phyloP scores from a whole-genome alignment of 2,797 vertebrate genomes.

The Phyllotis vaccarum region DNA sequence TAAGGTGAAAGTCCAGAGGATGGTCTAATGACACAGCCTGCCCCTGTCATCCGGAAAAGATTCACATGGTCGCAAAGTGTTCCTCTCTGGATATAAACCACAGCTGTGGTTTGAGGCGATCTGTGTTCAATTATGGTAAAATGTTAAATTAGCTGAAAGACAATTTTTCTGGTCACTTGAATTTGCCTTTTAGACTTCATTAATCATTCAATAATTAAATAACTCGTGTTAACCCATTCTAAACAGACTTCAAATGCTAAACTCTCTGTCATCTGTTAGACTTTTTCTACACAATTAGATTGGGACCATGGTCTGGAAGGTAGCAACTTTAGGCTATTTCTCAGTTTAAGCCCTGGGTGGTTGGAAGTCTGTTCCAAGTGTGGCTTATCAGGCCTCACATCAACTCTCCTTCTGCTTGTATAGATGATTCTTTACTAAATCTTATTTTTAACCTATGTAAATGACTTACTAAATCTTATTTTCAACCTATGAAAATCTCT shows the following conservation, averaged over 20 bases:
- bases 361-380: fast-evolving
- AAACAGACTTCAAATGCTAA: neutral
- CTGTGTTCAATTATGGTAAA: constrained; percentile 71
- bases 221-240: constrained; percentile 56
- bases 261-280: neutral
- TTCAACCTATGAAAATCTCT: neutral
- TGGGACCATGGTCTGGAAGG: fast-evolving
- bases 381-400: neutral
- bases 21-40: neutral
- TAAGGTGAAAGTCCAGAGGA: neutral
- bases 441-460: neutral
- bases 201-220: constrained; percentile 74
- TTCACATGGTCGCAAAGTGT: neutral
- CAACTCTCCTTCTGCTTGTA: neutral
- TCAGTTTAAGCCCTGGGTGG: neutral
- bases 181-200: constrained; percentile 72
- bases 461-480: neutral
- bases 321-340: fast-evolving
- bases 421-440: neutral
- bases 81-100: neutral
- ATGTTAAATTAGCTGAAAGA: constrained; percentile 80
- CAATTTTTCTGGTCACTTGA: constrained; percentile 82
- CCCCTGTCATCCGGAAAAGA: neutral
- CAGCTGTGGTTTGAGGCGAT: constrained; percentile 40
- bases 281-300: neutral